Conservation (phyloP, 2,113 vertebrate species). For the Nothoprocta pentlandii region DNA sequence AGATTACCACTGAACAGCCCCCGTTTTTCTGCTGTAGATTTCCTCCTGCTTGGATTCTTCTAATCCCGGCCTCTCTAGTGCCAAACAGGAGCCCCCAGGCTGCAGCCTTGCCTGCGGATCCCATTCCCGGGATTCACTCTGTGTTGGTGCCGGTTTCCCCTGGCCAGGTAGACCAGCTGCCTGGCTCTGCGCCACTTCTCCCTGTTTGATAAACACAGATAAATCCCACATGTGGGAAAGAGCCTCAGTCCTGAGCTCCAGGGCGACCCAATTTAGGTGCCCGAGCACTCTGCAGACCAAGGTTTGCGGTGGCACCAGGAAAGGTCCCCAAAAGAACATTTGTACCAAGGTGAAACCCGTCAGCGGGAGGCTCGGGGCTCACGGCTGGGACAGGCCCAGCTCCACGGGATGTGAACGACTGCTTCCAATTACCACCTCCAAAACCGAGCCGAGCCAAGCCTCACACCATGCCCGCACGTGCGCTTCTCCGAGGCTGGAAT, state of each 20-base stretch:
- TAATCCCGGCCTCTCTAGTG: neutral
- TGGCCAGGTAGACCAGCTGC: neutral
- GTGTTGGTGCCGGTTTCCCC: fast-evolving
- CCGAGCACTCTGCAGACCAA: too few relatives aligned
- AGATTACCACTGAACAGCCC: neutral
- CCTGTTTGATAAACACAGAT: neutral
- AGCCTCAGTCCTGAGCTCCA: neutral
- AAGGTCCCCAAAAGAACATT: too few relatives aligned
- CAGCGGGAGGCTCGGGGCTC: neutral
- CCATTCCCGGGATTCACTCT: fast-evolving
- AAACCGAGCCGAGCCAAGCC: fast-evolving
- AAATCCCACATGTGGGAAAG: neutral
- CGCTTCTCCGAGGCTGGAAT: neutral
- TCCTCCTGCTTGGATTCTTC: neutral
- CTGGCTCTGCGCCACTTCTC: neutral
- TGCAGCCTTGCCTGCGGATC: fast-evolving
- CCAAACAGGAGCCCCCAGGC: fast-evolving
- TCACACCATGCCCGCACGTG: fast-evolving
- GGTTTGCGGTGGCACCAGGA: neutral
- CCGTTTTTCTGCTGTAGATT: neutral
- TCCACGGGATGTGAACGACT: fast-evolving
- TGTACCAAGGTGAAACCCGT: neutral
- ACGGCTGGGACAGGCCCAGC: neutral
- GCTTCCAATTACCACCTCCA: fast-evolving
- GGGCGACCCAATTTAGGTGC: neutral